Evolutionary conservation across 2,888 invertebrate species (phyloP), one percentile per base, ranked within the genome.

Genomic region (Elysia crispata): DNA sequence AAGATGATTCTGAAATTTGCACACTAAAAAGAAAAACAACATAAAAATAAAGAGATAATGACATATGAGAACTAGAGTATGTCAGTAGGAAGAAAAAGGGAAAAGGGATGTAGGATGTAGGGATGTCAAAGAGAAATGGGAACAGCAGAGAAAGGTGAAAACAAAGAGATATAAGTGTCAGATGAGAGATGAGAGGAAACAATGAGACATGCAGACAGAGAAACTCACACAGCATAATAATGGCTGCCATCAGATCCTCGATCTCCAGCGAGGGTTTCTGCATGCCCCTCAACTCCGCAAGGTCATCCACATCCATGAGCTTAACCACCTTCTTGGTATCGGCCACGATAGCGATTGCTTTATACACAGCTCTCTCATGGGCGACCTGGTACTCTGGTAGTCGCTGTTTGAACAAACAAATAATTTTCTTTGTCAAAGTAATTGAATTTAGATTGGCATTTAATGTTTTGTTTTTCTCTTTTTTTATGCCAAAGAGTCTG

Each of bases 241-340:
- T 89, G 80, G 92, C 90, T 5, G 91, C 90, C 88, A 92, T 89
- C 11, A 92, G 84, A 79, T 92, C 92, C 84, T 91, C 91, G 8
- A 91, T 88, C 69, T 91, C 91, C 23, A 87, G 86, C 82, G 88
- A 87, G 5, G 92, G 92, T 85, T 92, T 92, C 79, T 88, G 88
- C 89, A 90, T 91, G 77, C 88, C 89, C 64, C 92, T 81, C 23
- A 92, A 87, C 77, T 91, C 91, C 20, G 89, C 86, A 64, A 92
- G 87, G 76, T 89, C 90, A 15, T 91, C 91, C 64, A 89, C 85
- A 82, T 91, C 85, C 82, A 92, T 90, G 64, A 88, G 86, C 85
- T 91, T 89, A n/a, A 92, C 91, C 30, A 91, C 86, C 82, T 91
- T 91, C 87, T 92, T 92, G 0, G 92, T 92, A 84, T 92, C 91